A percentile compares a stretch with the other conserved stretches of the same genome.
Evolutionary conservation across 1,140 invertebrate species (phyloP).

Genomic region (Thaumetopoea pityocampa): DNA sequence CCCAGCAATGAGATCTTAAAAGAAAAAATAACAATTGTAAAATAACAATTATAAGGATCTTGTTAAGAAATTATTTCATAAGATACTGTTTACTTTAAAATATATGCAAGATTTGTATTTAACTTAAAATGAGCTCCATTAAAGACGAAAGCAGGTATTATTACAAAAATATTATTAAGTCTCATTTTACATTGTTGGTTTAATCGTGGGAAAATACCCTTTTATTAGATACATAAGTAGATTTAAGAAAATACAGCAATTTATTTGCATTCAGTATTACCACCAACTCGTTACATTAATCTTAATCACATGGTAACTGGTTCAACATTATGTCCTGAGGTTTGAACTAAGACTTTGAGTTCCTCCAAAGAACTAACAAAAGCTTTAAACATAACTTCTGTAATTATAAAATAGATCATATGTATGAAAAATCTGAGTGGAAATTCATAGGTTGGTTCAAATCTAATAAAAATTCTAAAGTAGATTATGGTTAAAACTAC

Average conservation of each 20-base stretch:
- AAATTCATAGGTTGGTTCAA: constrained; percentile 1
- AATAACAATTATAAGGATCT: too few species aligned
- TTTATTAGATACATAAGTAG: constrained; percentile 11
- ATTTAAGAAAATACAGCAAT: constrained; percentile 5
- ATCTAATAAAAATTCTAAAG: constrained; percentile 32
- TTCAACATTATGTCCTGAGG: constrained; percentile 14
- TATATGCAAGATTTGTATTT: too few species aligned
- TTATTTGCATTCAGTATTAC: constrained; percentile 10
- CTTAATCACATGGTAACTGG: constrained; percentile 19
- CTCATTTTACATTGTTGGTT: too few species aligned
- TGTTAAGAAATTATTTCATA: too few species aligned
- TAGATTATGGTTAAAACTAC: constrained; percentile 41
- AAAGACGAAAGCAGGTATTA: too few species aligned
- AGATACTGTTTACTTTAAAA: too few species aligned
- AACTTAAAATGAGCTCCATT: too few species aligned
- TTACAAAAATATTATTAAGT: too few species aligned
- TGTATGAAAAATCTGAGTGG: not conserved
- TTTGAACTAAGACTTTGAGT: constrained; percentile 9
- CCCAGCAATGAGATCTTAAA: too few species aligned
- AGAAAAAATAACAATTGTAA: too few species aligned
- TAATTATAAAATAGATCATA: constrained; percentile 2
- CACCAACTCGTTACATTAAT: constrained; percentile 20
- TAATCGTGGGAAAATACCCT: not conserved
- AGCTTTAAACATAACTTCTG: constrained; percentile 7
- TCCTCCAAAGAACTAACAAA: constrained; percentile 9